Percentiles rank a stretch among this genome's conserved stretches.
phyloP scores from a whole-genome alignment of 2,888 invertebrate species.

The Nomada flava region DNA sequence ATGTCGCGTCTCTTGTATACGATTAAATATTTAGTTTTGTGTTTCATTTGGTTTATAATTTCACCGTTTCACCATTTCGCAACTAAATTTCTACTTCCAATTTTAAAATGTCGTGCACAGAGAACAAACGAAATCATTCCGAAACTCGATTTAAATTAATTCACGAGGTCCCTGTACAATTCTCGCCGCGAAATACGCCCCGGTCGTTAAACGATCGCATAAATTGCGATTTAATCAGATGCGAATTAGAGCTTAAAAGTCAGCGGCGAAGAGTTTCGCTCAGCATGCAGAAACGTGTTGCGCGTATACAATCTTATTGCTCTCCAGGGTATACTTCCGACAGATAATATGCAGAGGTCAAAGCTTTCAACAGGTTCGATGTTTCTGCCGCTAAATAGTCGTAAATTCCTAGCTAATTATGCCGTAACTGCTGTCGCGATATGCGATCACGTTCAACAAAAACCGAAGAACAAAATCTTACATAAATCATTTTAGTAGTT shows the following conservation, averaged over 20 bases:
- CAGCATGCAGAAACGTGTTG: slow-evolving; percentile 36
- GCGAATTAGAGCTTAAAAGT: slow-evolving; percentile 38
- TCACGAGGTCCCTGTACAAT: neutral
- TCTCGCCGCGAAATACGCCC: neutral
- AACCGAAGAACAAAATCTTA: no score
- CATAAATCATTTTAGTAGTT: no score
- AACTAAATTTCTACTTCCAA: no score
- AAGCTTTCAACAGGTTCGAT: slow-evolving; percentile 37
- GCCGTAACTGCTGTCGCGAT: slow-evolving; percentile 33
- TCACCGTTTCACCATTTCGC: no score
- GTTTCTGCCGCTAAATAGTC: slow-evolving; percentile 17
- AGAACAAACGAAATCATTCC: neutral
- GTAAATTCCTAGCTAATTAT: slow-evolving; percentile 31
- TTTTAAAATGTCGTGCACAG: no score
- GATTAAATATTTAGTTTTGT: no score
- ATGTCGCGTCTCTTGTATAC: no score
- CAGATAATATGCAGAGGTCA: slow-evolving; percentile 27
- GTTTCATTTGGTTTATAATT: no score
- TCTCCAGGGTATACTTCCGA: slow-evolving; percentile 22
- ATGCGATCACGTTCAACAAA: neutral
- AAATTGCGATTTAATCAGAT: slow-evolving; percentile 43
- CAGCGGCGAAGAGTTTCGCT: slow-evolving; percentile 25
- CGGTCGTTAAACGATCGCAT: slow-evolving; percentile 26
- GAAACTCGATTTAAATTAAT: neutral
- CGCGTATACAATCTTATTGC: slow-evolving; percentile 34